These are phyloP conservation scores for Monochamus alternatus DNA, from an alignment of 2,888 invertebrate genomes.

Conservation along the genomic window DNA sequence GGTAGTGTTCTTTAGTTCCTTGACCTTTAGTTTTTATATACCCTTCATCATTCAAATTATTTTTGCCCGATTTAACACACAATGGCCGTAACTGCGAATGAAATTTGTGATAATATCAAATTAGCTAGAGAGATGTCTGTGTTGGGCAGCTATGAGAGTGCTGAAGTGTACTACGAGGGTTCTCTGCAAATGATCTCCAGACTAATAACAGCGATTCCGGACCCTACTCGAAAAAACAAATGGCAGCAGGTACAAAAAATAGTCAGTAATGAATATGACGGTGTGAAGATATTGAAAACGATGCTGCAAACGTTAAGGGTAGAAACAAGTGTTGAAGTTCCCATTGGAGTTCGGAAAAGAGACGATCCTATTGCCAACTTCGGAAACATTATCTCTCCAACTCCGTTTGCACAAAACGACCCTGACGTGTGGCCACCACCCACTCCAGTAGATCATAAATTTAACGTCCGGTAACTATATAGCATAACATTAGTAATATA, in stretches of 20 bases:
- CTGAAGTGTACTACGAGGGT: conserved; percentile 94
- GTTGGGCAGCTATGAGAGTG: conserved; percentile 95
- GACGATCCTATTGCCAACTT: conserved; percentile 82
- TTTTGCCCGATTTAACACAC: conserved; percentile 61
- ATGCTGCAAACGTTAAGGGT: conserved; percentile 85
- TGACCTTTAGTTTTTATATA: no score
- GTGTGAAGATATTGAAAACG: conserved; percentile 87
- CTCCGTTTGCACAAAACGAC: conserved; percentile 77
- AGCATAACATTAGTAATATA: not conserved
- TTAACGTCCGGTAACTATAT: conserved; percentile 66
- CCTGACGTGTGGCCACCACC: conserved; percentile 93
- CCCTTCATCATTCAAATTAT: no score
- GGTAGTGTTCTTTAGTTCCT: no score
- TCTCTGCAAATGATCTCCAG: conserved; percentile 93
- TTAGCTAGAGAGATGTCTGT: conserved; percentile 95
- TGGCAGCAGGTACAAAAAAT: conserved; percentile 95
- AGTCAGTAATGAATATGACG: conserved; percentile 91
- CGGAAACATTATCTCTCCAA: conserved; percentile 78
- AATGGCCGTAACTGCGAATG: conserved; percentile 92
- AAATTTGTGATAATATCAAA: conserved; percentile 96
- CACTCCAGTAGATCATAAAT: conserved; percentile 83
- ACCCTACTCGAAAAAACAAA: conserved; percentile 87
- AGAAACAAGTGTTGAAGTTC: conserved; percentile 74
- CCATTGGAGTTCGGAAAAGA: conserved; percentile 70
- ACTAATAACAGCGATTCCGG: conserved; percentile 84